phyloP scores from a whole-genome alignment of 1,140 invertebrate species.

The Lepidotrigona ventralis region DNA sequence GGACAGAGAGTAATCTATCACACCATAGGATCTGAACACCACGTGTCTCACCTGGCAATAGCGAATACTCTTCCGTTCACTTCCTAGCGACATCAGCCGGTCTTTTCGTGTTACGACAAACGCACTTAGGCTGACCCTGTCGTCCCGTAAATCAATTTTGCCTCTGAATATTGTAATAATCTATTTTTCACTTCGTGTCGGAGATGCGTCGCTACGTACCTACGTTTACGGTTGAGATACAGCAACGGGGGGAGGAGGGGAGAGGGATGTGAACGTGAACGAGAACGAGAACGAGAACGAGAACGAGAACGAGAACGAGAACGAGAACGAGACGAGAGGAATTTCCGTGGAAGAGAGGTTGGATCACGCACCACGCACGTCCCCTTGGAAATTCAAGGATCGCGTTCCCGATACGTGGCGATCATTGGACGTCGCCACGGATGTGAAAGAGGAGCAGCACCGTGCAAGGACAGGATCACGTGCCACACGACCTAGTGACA shows the following conservation, averaged over 20 bases:
- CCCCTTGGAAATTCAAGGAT: background rate
- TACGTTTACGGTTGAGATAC: background rate
- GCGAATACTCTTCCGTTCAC: background rate
- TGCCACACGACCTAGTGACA: slow-evolving; percentile 76
- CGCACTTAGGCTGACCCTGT: background rate
- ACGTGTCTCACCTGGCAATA: slow-evolving; percentile 54
- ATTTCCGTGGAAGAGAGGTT: background rate
- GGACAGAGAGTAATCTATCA: background rate
- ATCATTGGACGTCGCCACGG: background rate
- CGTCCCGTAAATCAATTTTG: slow-evolving; percentile 20
- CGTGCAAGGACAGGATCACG: slow-evolving; percentile 65
- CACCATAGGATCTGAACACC: slow-evolving; percentile 12
- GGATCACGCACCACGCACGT: background rate
- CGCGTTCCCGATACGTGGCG: background rate
- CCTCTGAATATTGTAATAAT: background rate
- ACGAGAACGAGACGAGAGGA: too few species aligned
- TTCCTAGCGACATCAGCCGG: slow-evolving; percentile 23
- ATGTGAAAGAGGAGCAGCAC: slow-evolving; percentile 7
- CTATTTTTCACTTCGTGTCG: too few species aligned
- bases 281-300: too few species aligned
- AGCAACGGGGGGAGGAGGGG: background rate
- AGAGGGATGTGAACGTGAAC: background rate
- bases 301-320: background rate
- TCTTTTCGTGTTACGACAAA: background rate
- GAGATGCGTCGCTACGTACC: background rate